Evolutionary conservation across 2,797 vertebrate species (phyloP).

Genomic region (Loris lydekkerianus): DNA sequence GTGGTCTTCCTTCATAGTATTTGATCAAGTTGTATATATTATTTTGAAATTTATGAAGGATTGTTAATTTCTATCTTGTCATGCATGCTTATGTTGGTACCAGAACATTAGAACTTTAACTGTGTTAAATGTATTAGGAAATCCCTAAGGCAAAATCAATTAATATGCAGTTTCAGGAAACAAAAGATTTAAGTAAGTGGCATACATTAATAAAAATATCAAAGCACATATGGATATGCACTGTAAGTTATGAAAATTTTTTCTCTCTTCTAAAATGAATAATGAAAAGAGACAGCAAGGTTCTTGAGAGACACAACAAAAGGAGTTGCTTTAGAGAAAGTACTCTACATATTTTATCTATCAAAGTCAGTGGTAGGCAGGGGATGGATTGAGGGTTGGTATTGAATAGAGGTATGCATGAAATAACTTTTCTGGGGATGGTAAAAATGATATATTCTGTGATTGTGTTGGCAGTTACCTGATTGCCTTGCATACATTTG

Average conservation of each 20-base stretch:
- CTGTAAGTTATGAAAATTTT: neutral
- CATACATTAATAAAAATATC: neutral
- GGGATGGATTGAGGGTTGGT: neutral
- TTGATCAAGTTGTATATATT: neutral
- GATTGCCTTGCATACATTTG: neutral
- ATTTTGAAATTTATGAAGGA: neutral
- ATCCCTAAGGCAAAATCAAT: neutral
- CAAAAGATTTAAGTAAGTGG: neutral
- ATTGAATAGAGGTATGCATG: neutral
- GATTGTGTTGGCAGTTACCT: neutral
- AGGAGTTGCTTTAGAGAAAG: neutral
- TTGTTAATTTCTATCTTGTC: neutral
- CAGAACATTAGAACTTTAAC: neutral
- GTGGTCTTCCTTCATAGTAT: neutral
- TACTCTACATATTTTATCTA: neutral
- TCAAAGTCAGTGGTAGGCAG: neutral
- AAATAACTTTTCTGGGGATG: neutral
- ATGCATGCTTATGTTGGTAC: neutral
- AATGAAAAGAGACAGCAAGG: neutral
- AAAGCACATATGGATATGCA: neutral
- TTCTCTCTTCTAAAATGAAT: neutral
- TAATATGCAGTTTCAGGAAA: neutral
- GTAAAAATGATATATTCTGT: neutral
- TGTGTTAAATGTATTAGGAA: neutral
- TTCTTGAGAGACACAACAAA: neutral